Conservation (phyloP, 2,888 invertebrate genomes). For the Cetonia aurata region DNA sequence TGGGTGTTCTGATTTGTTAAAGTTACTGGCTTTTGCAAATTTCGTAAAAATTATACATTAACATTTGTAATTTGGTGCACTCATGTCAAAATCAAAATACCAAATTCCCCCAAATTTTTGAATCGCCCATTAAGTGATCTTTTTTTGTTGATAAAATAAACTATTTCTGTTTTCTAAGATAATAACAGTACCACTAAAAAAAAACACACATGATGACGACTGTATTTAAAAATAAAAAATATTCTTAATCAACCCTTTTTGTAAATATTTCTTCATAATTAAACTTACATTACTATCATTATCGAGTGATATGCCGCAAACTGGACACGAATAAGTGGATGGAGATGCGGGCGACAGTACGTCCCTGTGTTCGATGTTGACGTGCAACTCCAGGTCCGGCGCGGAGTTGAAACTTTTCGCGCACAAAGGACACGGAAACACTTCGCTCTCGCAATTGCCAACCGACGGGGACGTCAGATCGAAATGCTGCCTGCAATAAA, state of each 20-base stretch:
- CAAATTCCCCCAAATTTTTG: too few relatives aligned
- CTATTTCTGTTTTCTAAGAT: too few relatives aligned
- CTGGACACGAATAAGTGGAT: slow-evolving; percentile 62
- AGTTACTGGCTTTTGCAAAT: too few relatives aligned
- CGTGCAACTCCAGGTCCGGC: slow-evolving; percentile 86
- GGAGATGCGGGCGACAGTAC: slow-evolving; percentile 75
- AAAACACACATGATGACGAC: too few relatives aligned
- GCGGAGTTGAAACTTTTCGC: slow-evolving; percentile 78
- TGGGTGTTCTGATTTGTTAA: too few relatives aligned
- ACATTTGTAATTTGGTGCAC: too few relatives aligned
- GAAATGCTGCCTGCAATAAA: slow-evolving; percentile 76
- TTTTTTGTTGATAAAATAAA: not conserved
- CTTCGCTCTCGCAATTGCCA: slow-evolving; percentile 66
- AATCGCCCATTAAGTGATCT: not conserved
- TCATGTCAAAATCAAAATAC: too few relatives aligned
- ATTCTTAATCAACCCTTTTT: too few relatives aligned
- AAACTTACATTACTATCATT: slow-evolving; percentile 67
- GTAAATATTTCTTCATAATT: not conserved
- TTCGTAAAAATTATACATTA: too few relatives aligned
- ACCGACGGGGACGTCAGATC: slow-evolving; percentile 83
- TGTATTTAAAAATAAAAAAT: too few relatives aligned
- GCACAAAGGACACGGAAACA: slow-evolving; percentile 84
- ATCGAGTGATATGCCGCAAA: slow-evolving; percentile 67
- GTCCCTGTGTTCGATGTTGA: slow-evolving; percentile 87
- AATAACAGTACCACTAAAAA: too few relatives aligned